Percentiles rank a stretch among this genome's conserved stretches.
Evolutionary conservation across 2,888 invertebrate genomes (phyloP).

Genomic region (Oeneis ivallda): DNA sequence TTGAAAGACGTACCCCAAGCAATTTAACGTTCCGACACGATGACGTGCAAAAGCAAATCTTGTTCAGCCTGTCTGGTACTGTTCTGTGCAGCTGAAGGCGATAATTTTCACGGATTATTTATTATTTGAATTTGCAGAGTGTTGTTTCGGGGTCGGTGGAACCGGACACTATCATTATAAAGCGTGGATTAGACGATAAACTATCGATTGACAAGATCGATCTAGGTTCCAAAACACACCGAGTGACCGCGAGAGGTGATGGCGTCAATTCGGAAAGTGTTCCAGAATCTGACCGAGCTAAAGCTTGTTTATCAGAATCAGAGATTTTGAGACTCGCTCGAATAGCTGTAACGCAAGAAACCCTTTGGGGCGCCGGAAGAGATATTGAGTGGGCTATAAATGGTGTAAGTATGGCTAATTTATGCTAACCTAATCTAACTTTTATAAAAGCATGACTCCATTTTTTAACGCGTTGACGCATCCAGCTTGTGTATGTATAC

Average conservation of each 20-base stretch:
- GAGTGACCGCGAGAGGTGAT: slow-evolving; percentile 65
- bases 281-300: slow-evolving; percentile 59
- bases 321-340: slow-evolving; percentile 80
- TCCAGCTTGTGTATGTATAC: no score
- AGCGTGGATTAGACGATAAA: slow-evolving; percentile 68
- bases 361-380: slow-evolving; percentile 85
- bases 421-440: neutral
- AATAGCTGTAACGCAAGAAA: slow-evolving; percentile 81
- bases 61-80: no score
- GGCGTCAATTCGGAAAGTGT: slow-evolving; percentile 68
- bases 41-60: no score
- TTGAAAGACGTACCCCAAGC: no score
- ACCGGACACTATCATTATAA: slow-evolving; percentile 86
- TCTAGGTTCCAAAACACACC: slow-evolving; percentile 80
- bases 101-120: neutral
- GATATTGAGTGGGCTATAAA: slow-evolving; percentile 92
- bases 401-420: slow-evolving; percentile 63
- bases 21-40: no score
- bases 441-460: no score
- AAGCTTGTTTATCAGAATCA: slow-evolving; percentile 80
- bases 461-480: no score
- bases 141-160: slow-evolving; percentile 90
- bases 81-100: neutral
- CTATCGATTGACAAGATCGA: slow-evolving; percentile 69
- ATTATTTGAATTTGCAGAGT: slow-evolving; percentile 75